These are phyloP conservation scores for Romanogobio albipinnatus DNA, from an alignment of 2,113 vertebrate genomes.

Conservation along the genomic window DNA sequence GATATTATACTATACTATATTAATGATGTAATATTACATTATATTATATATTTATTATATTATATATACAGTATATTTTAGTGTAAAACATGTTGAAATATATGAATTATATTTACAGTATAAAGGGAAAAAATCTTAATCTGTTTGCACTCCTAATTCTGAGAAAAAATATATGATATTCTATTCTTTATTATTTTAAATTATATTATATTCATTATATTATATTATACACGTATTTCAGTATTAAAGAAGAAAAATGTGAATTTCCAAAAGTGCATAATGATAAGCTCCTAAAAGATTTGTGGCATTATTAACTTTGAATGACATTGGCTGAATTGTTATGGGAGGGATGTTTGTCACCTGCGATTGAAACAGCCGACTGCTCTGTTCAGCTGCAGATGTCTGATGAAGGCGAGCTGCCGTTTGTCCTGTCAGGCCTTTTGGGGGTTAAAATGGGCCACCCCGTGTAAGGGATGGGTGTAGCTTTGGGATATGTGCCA, in stretches of 20 bases:
- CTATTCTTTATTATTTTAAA: not conserved
- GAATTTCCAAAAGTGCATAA: constrained; percentile 69
- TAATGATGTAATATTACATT: not conserved
- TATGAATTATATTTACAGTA: not conserved
- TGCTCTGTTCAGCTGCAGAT: not conserved
- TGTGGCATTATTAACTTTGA: constrained; percentile 81
- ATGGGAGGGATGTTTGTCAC: constrained; percentile 61
- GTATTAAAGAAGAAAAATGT: not conserved
- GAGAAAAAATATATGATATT: not conserved
- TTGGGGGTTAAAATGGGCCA: constrained; percentile 73
- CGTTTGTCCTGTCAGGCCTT: constrained; percentile 53
- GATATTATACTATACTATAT: not conserved
- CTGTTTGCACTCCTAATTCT: not conserved
- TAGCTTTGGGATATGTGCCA: constrained; percentile 78
- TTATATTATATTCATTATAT: not conserved
- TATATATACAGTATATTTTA: no score
- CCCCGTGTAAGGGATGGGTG: constrained; percentile 79
- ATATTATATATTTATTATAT: not conserved
- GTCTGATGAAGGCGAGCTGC: constrained; percentile 19
- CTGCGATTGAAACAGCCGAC: constrained; percentile 46
- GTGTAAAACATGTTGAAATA: no score
- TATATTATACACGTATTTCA: not conserved
- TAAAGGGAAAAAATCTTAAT: not conserved
- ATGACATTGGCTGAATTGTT: constrained; percentile 74
- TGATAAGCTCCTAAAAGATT: constrained; percentile 77